A percentile compares a stretch with the other conserved stretches of the same genome.
phyloP scores from a whole-genome alignment of 2,797 vertebrate species.

The Sebastes glaucus region DNA sequence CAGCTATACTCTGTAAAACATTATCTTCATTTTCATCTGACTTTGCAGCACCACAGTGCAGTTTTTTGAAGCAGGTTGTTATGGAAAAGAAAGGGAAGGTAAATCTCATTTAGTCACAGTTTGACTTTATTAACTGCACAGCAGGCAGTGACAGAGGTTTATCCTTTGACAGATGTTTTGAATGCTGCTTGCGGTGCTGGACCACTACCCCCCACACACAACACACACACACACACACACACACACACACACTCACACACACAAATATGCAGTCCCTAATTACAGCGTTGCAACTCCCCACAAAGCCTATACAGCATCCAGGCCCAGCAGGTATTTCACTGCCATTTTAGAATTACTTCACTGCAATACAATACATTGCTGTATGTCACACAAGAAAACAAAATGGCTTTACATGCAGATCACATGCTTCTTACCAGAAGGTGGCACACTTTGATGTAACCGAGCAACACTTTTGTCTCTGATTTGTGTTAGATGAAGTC shows the following conservation, averaged over 20 bases:
- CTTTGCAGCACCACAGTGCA: not conserved
- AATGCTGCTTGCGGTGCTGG: slow-evolving; percentile 21
- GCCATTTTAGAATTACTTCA: not conserved
- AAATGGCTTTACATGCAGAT: not conserved
- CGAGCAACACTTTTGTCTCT: too few species aligned
- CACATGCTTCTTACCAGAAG: not conserved
- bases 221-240: not conserved
- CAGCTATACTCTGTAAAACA: not conserved
- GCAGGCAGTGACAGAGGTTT: slow-evolving; percentile 55
- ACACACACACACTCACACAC: slow-evolving; percentile 6
- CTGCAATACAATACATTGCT: not conserved
- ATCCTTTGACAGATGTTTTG: slow-evolving; percentile 57
- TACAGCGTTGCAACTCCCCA: slow-evolving; percentile 29
- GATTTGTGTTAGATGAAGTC: not conserved
- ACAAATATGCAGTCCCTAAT: slow-evolving; percentile 37
- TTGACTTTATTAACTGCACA: slow-evolving; percentile 62
- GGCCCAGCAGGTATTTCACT: slow-evolving; percentile 30
- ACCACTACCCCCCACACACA: not conserved
- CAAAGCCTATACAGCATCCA: not conserved
- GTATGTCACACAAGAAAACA: not conserved
- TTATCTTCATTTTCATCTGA: not conserved
- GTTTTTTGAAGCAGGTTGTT: not conserved
- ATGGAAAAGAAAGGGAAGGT: slow-evolving; percentile 3
- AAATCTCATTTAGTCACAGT: slow-evolving; percentile 58
- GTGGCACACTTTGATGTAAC: not conserved